Evolutionary conservation across 2,888 invertebrate species (phyloP), one percentile per base, ranked within the genome.

Genomic region (Drosophila lacicola): DNA sequence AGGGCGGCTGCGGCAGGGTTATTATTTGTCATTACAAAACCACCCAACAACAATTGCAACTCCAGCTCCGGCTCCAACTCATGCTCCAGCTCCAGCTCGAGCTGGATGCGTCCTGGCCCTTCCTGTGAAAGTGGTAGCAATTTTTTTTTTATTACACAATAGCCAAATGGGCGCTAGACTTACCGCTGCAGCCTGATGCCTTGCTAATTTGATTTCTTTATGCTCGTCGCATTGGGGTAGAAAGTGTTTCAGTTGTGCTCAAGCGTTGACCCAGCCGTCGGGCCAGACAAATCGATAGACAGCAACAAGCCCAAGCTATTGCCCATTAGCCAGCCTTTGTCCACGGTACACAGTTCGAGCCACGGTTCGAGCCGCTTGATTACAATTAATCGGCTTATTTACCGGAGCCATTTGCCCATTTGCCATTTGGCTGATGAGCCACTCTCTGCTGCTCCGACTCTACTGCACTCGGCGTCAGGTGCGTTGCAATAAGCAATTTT

Each of bases 361-460:
- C 17, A 17, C 62, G 13, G 61, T 54, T 54, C 57, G 70, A 70
- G 71, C 70, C 66, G 87, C 88, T 86, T 86, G 88, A 88, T 86
- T 86, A 88, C 85, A 86, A 86, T 86, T 86, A 85, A 86, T 86
- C 85, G 85, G 85, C 85, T 86, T 86, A 86, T 84, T 87, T 87
- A 65, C 78, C 63, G 67, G 53, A 77, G 70, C 73, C 60, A 70
- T 56, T 70, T 66, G 65, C 68, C 62, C 60, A 49, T 76, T 81
- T 70, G 69, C 79, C 69, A 76, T 70, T 65, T 49, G 54, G 44
- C 56, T 56, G 68, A 64, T 73, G 71, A 78, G 64, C 51, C 58
- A 8, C 55, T 62, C 53, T 64, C 53, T 17, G 37, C 56, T 45
- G 29, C 49, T 8, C 34, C 56, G 13, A 46, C 44, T 29, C 25